These are phyloP conservation scores for Drosophila mimetica DNA, from an alignment of 2,888 invertebrate species.

Conservation along the genomic window DNA sequence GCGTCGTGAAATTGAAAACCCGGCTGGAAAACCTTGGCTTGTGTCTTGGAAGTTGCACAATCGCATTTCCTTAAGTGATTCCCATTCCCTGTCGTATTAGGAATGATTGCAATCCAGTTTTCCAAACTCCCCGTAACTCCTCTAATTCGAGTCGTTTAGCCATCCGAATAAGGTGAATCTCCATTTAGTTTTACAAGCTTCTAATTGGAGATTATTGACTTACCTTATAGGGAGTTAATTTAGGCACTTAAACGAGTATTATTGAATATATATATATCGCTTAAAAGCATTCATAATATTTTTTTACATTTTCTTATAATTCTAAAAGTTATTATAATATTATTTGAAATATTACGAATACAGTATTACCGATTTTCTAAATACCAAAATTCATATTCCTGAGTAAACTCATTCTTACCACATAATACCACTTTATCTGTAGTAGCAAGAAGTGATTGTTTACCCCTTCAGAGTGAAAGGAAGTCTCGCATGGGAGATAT, in stretches of 20 bases:
- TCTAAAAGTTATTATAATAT: too few relatives aligned
- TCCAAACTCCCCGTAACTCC: slow-evolving; percentile 4
- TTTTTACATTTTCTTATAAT: too few relatives aligned
- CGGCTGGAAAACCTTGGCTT: slow-evolving; percentile 12
- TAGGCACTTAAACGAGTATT: too few relatives aligned
- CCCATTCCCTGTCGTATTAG: slow-evolving; percentile 18
- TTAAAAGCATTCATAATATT: too few relatives aligned
- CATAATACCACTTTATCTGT: background rate
- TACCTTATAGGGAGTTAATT: slow-evolving; percentile 9
- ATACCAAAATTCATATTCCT: background rate
- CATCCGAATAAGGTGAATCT: slow-evolving; percentile 48
- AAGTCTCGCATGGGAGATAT: slow-evolving; percentile 4
- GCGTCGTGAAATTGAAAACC: slow-evolving; percentile 30
- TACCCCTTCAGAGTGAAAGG: slow-evolving; percentile 1
- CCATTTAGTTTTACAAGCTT: slow-evolving; percentile 23
- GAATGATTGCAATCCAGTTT: slow-evolving; percentile 13
- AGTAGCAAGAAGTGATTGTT: background rate
- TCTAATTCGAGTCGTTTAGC: slow-evolving; percentile 22
- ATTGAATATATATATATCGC: too few relatives aligned
- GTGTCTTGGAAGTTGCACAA: slow-evolving; percentile 18
- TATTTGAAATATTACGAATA: too few relatives aligned
- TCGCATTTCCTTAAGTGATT: slow-evolving; percentile 13
- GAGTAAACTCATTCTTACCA: background rate
- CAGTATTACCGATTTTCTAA: background rate
- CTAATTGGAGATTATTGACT: slow-evolving; percentile 4